Conservation (phyloP, 2,888 invertebrate genomes). For the Autographa pulchrina region DNA sequence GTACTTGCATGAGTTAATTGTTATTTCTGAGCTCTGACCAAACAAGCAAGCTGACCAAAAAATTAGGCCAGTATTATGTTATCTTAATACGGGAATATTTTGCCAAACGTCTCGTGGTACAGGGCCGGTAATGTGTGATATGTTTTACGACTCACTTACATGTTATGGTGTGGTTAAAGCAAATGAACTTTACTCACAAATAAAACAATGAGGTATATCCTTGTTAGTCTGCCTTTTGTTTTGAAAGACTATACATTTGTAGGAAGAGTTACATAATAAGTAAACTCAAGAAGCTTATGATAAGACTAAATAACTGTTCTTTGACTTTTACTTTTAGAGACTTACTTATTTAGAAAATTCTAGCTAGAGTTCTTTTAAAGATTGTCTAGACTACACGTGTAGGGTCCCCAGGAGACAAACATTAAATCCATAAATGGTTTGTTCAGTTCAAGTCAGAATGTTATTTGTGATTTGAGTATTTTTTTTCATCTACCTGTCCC, state of each 20-base stretch:
- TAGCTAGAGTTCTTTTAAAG: too few species aligned
- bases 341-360: not conserved
- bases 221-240: not conserved
- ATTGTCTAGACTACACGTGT: too few species aligned
- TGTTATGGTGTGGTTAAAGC: slow-evolving; percentile 27
- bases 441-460: too few species aligned
- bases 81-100: too few species aligned
- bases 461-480: too few species aligned
- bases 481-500: too few species aligned
- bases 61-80: too few species aligned
- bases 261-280: not conserved
- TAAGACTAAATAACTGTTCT: not conserved
- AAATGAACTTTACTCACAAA: slow-evolving; percentile 52
- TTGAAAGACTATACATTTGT: not conserved
- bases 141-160: slow-evolving; percentile 46
- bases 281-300: not conserved
- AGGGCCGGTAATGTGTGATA: slow-evolving; percentile 38
- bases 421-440: too few species aligned
- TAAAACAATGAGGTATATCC: slow-evolving; percentile 35
- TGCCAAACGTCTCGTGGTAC: slow-evolving; percentile 7
- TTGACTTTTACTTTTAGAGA: not conserved
- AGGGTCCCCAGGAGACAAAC: too few species aligned
- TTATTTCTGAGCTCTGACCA: too few species aligned
- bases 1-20: too few species aligned
- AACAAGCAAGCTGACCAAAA: too few species aligned